phyloP scores from a whole-genome alignment of 2,888 invertebrate genomes.

The Julus scanicus region DNA sequence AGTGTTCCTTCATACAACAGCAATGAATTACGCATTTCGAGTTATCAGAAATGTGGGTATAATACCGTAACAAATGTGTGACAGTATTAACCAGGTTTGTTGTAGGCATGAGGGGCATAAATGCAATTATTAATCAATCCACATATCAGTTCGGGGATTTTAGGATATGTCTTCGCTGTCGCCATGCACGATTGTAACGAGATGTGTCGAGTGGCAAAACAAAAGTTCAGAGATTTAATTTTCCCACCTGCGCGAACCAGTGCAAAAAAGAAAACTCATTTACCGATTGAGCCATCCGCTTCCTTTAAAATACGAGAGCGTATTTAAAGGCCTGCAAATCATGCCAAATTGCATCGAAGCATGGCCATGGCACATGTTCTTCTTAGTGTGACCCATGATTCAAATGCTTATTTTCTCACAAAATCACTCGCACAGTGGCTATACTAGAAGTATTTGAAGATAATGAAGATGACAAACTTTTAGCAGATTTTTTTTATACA shows the following conservation, averaged over 20 bases:
- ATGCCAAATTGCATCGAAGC: not conserved
- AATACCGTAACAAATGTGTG: not conserved
- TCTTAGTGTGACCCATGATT: not conserved
- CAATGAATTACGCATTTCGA: not conserved
- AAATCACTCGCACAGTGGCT: slow-evolving; percentile 46
- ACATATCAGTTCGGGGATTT: slow-evolving; percentile 3
- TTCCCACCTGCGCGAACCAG: not conserved
- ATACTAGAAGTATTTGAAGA: slow-evolving; percentile 49
- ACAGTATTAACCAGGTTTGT: slow-evolving; percentile 29
- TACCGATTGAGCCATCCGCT: slow-evolving; percentile 26
- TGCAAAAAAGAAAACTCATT: not conserved
- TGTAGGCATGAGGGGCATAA: slow-evolving; percentile 36
- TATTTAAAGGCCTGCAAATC: not conserved
- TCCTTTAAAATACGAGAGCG: not conserved
- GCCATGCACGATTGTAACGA: not conserved
- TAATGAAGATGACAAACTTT: slow-evolving; percentile 50
- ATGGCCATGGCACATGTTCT: slow-evolving; percentile 9
- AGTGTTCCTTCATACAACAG: slow-evolving; percentile 4
- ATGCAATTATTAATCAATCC: slow-evolving; percentile 31
- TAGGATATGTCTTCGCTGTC: slow-evolving; percentile 45
- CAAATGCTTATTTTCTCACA: not conserved
- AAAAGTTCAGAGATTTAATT: slow-evolving; percentile 16
- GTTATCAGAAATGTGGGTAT: not conserved
- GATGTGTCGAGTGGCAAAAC: slow-evolving; percentile 32
- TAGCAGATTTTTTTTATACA: slow-evolving; percentile 44